These are phyloP conservation scores for Lycopodina hypogea DNA, from an alignment of 37 sponge, comb jelly and placozoan species.

Conservation along the genomic window DNA sequence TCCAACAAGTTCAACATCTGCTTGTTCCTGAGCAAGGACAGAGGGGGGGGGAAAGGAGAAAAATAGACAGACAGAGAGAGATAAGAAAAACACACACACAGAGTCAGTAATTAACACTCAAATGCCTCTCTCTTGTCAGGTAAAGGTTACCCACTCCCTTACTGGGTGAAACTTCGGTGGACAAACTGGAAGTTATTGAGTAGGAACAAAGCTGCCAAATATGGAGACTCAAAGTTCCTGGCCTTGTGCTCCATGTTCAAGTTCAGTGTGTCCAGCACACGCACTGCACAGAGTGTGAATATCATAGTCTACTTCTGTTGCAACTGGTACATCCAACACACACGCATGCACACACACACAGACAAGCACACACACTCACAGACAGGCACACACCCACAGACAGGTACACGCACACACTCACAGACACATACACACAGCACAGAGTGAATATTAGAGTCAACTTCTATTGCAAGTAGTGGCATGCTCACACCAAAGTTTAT, in stretches of 20 bases:
- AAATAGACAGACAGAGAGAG: too few species aligned
- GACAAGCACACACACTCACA: too few species aligned
- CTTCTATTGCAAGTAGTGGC: too few species aligned
- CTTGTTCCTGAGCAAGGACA: conserved; percentile 46
- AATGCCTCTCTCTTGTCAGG: too few species aligned
- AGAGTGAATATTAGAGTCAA: neutral
- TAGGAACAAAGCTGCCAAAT: conserved; percentile 70
- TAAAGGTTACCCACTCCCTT: neutral
- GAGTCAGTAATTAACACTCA: too few species aligned
- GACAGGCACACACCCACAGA: too few species aligned
- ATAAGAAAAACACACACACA: neutral
- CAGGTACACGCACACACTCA: too few species aligned
- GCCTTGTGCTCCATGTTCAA: conserved; percentile 84
- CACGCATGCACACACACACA: too few species aligned
- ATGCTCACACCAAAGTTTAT: too few species aligned
- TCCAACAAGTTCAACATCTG: conserved; percentile 71
- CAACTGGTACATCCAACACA: neutral
- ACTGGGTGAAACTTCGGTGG: conserved; percentile 76
- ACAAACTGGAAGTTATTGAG: conserved; percentile 92
- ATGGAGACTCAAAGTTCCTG: conserved; percentile 68
- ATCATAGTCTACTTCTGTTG: neutral
- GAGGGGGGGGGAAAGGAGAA: neutral
- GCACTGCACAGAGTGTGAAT: conserved; percentile 15
- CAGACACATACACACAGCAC: neutral
- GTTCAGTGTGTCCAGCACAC: conserved; percentile 62